Percentiles rank a stretch among this genome's conserved stretches.
Conservation (phyloP, 1,140 invertebrate species). For the Catajapyx aquilonaris region DNA sequence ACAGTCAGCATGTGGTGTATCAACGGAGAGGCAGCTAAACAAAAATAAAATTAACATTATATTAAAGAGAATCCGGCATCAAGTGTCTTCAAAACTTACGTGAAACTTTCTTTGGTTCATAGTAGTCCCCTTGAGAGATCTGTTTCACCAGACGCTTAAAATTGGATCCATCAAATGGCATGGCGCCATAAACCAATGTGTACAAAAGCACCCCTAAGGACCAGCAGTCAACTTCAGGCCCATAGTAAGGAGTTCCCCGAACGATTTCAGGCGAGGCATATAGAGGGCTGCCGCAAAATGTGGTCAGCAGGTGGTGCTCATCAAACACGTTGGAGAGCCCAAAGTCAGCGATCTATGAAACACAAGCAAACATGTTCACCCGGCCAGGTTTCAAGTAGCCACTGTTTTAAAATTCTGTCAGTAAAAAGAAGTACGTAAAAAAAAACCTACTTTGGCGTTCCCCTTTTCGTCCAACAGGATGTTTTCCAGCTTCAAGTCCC, state of each 20-base stretch:
- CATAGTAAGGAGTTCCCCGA: conserved; percentile 88
- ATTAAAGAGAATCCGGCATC: background rate
- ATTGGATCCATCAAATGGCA: conserved; percentile 98
- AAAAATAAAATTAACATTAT: background rate
- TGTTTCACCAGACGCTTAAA: conserved; percentile 92
- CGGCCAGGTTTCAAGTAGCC: background rate
- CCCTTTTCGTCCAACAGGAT: conserved; percentile 87
- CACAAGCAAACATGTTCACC: conserved; percentile 3
- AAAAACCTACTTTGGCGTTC: conserved; percentile 63
- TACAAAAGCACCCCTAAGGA: conserved; percentile 92
- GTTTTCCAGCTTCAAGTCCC: conserved; percentile 97
- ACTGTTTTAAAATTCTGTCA: conserved; percentile 6
- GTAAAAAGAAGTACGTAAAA: conserved; percentile 4
- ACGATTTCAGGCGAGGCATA: conserved; percentile 99
- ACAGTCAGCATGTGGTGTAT: conserved; percentile 89
- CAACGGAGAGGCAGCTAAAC: conserved; percentile 71
- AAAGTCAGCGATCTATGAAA: conserved; percentile 84
- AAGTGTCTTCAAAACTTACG: conserved; percentile 32
- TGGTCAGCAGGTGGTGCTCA: conserved; percentile 64
- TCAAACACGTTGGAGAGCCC: conserved; percentile 96
- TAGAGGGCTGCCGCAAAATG: conserved; percentile 93
- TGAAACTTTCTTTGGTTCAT: conserved; percentile 84
- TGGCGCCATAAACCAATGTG: conserved; percentile 94
- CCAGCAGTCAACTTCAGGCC: conserved; percentile 58
- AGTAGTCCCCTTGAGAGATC: conserved; percentile 92